phyloP scores from a whole-genome alignment of 1,140 invertebrate genomes.

The Bombus huntii region DNA sequence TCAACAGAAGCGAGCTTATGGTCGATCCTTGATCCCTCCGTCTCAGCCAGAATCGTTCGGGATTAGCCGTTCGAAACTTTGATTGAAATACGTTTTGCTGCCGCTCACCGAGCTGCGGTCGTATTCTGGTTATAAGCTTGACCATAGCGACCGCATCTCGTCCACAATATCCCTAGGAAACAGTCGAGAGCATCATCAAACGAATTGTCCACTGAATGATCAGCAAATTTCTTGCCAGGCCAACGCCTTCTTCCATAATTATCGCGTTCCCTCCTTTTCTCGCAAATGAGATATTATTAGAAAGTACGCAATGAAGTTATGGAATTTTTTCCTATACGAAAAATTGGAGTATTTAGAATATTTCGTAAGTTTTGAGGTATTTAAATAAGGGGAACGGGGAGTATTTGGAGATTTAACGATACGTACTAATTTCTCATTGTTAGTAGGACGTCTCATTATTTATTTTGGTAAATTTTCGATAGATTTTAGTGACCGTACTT shows the following conservation, averaged over 20 bases:
- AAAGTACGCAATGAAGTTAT: no score
- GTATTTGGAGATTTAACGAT: no score
- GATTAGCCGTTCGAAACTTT: conserved; percentile 76
- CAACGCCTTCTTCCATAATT: neutral
- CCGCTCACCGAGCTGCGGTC: conserved; percentile 70
- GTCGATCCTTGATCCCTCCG: conserved; percentile 59
- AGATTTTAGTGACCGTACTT: no score
- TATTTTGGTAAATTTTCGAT: no score
- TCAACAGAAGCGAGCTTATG: conserved; percentile 39
- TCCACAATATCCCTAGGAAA: conserved; percentile 50
- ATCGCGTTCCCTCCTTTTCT: no score
- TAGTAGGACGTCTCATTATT: no score
- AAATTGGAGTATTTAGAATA: no score
- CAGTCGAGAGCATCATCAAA: conserved; percentile 16
- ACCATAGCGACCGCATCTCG: conserved; percentile 63
- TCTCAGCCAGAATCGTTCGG: conserved; percentile 57
- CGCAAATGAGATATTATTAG: no score
- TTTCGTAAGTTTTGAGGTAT: no score
- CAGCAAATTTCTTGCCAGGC: conserved; percentile 19
- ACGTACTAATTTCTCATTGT: no score
- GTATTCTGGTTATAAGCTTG: conserved; percentile 65
- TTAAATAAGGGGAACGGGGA: no score
- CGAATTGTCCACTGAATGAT: conserved; percentile 42
- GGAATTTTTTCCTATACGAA: no score
- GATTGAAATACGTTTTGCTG: conserved; percentile 77